These are phyloP conservation scores for Neosilurus hyrtlii DNA, from an alignment of 2,797 vertebrate species.

Conservation along the genomic window DNA sequence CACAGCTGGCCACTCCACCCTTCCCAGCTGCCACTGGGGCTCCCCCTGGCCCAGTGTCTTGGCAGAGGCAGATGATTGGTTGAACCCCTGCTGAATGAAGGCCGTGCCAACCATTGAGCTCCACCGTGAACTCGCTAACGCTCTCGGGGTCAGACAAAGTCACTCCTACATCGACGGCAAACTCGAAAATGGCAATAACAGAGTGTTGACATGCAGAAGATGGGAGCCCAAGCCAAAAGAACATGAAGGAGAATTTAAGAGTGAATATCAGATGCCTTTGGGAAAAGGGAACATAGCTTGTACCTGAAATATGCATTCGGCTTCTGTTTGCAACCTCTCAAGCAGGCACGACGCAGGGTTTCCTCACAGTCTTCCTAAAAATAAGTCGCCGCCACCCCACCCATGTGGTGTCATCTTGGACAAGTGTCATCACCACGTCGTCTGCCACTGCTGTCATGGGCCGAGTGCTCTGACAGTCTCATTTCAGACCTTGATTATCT, in stretches of 20 bases:
- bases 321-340: conserved; percentile 46
- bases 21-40: conserved; percentile 79
- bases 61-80: conserved; percentile 72
- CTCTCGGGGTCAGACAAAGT: conserved; percentile 77
- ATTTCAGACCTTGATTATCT: conserved; percentile 71
- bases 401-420: conserved; percentile 37
- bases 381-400: conserved; percentile 8
- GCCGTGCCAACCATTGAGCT: conserved; percentile 73
- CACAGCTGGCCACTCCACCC: conserved; percentile 79
- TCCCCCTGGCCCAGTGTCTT: conserved; percentile 71
- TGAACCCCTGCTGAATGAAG: conserved; percentile 72
- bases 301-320: conserved; percentile 45
- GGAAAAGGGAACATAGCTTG: conserved; percentile 10
- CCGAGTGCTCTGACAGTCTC: conserved; percentile 60
- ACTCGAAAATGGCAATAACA: conserved; percentile 53
- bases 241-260: conserved; percentile 49
- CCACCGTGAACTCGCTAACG: conserved; percentile 72
- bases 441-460: conserved; percentile 48
- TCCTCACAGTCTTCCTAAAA: conserved; percentile 34
- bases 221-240: neutral
- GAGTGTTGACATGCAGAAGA: conserved; percentile 35
- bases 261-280: conserved; percentile 15
- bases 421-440: conserved; percentile 33
- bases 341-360: conserved; percentile 7
- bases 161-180: conserved; percentile 75